Conservation (phyloP, 53 echinoderm and acorn worm genomes). For the Pentamera pediparva region DNA sequence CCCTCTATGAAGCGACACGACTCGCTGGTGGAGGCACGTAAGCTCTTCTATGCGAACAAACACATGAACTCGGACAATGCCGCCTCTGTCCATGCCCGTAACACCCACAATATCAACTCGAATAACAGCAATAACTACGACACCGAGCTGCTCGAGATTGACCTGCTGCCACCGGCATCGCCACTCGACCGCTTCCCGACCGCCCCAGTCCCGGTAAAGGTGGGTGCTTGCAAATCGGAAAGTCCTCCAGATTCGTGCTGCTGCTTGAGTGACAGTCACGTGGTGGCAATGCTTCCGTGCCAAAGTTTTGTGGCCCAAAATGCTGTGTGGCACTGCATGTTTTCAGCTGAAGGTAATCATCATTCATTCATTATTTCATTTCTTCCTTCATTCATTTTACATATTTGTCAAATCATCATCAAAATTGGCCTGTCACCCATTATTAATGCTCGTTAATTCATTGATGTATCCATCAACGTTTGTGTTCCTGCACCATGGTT, state of each 20-base stretch:
- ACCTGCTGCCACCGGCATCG: slow-evolving; percentile 16
- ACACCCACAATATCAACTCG: slow-evolving; percentile 83
- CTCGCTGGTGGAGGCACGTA: slow-evolving; percentile 94
- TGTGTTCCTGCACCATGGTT: too few species aligned
- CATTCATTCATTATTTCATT: slow-evolving; percentile 3
- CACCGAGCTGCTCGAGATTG: slow-evolving; percentile 51
- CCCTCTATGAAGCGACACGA: slow-evolving; percentile 37
- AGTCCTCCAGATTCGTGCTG: slow-evolving; percentile 20
- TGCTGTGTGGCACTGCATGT: slow-evolving; percentile 37
- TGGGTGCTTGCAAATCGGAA: slow-evolving; percentile 25
- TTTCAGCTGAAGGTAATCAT: slow-evolving; percentile 16
- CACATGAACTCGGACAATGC: slow-evolving; percentile 36
- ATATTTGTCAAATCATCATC: background rate
- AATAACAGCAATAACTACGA: slow-evolving; percentile 63
- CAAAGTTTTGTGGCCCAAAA: slow-evolving; percentile 31
- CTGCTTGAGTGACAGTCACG: slow-evolving; percentile 15
- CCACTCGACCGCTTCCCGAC: slow-evolving; percentile 37
- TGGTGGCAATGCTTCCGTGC: slow-evolving; percentile 19
- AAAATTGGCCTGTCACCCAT: slow-evolving; percentile 4
- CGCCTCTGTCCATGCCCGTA: slow-evolving; percentile 23
- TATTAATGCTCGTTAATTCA: background rate
- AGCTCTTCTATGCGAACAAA: slow-evolving; percentile 94
- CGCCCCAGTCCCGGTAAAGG: slow-evolving; percentile 43
- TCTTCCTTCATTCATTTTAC: too few species aligned
- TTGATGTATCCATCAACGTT: too few species aligned